Evolutionary conservation across 1,140 invertebrate genomes (phyloP), one percentile per base, ranked within the genome.

Genomic region (Helicoverpa armigera): DNA sequence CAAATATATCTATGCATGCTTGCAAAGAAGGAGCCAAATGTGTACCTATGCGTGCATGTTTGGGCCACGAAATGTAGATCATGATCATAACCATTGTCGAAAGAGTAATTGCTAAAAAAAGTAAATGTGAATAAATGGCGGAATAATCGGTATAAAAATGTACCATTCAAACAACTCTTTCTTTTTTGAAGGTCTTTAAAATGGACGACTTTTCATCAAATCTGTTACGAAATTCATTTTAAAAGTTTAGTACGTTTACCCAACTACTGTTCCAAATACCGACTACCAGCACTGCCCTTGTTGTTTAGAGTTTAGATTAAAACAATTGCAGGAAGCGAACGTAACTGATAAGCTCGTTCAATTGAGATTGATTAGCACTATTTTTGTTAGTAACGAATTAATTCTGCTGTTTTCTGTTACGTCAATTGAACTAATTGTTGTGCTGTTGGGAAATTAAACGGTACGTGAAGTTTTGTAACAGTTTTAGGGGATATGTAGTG

Each of bases 321-420:
- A 89, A 90, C 87, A 91, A 92, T 89, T 91, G 84, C 87, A 87
- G 89, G 86, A 90, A 88, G 82, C 87, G 84, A 86, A 87, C 77
- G 84, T 83, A 87, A 89, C 89, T 88, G 89, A 89, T 89, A 88
- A 90, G 83, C 83, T 78, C 43, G 80, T 85, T 86, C 91, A 92
- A 92, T 92, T 92, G 87, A 87, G 88, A 90, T 92, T 92, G 89
- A 92, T 92, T 92, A 91, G 89, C 89, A 89, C 86, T 89, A 89
- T 90, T 92, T 35, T 90, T 90, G 88, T 91, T 88, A 87, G 83
- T 86, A 86, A 82, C 83, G 18, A 70, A 83, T 90, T 89, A 86
- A 90, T 88, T 82, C 87, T 82, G 88, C 90, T 91, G 90, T 90
- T 91, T 89, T 88, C 79, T 86, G 86, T 70, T 73, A 51, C 61